phyloP scores from a whole-genome alignment of 2,888 invertebrate genomes.

The Ischnus inquisitorius region DNA sequence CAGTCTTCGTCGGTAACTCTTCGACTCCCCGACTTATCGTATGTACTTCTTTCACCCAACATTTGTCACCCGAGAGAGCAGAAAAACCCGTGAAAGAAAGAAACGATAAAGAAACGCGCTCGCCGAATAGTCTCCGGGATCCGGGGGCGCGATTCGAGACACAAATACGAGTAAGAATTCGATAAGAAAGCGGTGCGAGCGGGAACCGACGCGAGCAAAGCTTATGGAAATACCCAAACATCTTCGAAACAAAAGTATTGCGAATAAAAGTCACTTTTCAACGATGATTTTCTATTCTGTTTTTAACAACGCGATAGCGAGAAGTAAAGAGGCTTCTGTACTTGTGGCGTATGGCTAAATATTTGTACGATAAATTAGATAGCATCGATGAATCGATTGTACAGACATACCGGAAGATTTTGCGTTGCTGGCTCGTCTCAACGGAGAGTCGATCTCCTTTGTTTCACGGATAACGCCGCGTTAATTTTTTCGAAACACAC shows the following conservation, averaged over 20 bases:
- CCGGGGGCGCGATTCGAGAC: no score
- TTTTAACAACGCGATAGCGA: neutral
- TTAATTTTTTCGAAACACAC: neutral
- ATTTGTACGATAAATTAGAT: conserved; percentile 1
- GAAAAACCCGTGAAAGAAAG: no score
- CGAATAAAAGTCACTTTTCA: no score
- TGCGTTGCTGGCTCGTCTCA: neutral
- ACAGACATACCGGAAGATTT: neutral
- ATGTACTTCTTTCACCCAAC: neutral
- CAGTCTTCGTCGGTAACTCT: neutral
- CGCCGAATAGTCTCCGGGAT: no score
- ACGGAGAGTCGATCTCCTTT: neutral
- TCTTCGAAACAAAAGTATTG: no score
- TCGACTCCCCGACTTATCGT: neutral
- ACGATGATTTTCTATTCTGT: no score
- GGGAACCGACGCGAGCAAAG: no score
- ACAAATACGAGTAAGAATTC: no score
- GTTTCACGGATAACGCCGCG: neutral
- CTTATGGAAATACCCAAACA: no score
- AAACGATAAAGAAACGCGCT: no score
- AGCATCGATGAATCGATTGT: neutral
- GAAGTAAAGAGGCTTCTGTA: neutral
- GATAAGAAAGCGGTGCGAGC: no score
- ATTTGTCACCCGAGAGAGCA: neutral
- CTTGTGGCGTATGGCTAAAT: neutral